Percentiles rank a stretch among this genome's conserved stretches.
Conservation (phyloP, 2,797 vertebrate genomes). For the Thamnophis elegans region DNA sequence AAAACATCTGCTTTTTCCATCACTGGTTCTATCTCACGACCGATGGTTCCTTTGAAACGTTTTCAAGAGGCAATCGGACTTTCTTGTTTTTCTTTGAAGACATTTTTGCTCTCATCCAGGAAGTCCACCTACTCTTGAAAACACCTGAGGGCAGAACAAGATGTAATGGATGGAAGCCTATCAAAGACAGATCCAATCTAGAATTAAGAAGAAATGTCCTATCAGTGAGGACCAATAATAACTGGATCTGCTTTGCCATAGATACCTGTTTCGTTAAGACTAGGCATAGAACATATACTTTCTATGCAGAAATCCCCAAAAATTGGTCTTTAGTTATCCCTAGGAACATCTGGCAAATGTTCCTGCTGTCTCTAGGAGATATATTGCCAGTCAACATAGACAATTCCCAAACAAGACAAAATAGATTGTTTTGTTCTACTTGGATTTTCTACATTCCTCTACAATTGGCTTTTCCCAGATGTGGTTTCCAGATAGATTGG, state of each 20-base stretch:
- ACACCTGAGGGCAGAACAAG: too few relatives aligned
- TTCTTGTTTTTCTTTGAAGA: too few relatives aligned
- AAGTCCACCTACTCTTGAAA: too few relatives aligned
- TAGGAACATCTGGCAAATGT: background rate
- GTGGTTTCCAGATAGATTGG: background rate
- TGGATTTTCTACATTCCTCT: background rate
- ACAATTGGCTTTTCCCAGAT: background rate
- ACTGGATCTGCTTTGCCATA: background rate
- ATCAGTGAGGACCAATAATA: background rate
- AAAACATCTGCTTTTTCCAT: too few relatives aligned
- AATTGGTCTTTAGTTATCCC: background rate
- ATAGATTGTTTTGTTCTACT: background rate
- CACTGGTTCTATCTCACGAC: too few relatives aligned
- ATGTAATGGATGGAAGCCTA: background rate
- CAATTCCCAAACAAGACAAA: background rate
- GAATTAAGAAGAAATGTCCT: background rate
- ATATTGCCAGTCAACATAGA: background rate
- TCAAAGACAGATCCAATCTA: background rate
- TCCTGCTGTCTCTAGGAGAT: background rate
- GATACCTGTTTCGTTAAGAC: background rate
- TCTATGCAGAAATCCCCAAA: background rate
- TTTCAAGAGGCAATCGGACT: too few relatives aligned
- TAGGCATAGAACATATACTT: background rate
- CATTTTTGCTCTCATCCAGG: too few relatives aligned
- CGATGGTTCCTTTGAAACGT: too few relatives aligned